Evolutionary conservation across 2,888 invertebrate species (phyloP), one percentile per base, ranked within the genome.

Genomic region (Aethes cnicana): DNA sequence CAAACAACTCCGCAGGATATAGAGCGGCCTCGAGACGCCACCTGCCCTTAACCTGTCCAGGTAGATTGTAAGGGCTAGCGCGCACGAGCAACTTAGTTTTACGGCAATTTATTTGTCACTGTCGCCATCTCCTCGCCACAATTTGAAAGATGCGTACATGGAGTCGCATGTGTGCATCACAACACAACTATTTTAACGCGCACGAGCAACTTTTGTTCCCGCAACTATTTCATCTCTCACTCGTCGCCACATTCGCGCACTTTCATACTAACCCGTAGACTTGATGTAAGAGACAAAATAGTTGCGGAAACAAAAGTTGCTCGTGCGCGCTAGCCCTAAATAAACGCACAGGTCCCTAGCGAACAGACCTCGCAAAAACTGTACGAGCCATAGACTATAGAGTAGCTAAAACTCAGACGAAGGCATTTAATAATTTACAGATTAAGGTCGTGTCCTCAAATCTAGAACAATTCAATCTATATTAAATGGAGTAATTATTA

Each of bases 11-110:
- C 60, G 64, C 44, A 56, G 67, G 67, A 67, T 65, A 64, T 64
- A 59, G 57, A 62, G 47, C 64, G 64, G 66, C 69, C 69, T 65
- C 57, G 59, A 62, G 58, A 55, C 58, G 63, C 66, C 76, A 77
- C 76, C 76, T 76, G 76, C 67, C 55, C 52, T 37, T 47, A 42
- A 57, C 59, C 59, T 75, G 44, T 20, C 44, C 52, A 52, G 46
- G 52, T 52, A 52, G 44, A 30, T 52, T 44, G 20, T 44, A 52
- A 52, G n/a, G n/a, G n/a, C n/a, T n/a, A n/a, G n/a, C n/a, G n/a
- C n/a, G n/a, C n/a, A n/a, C n/a, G n/a, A n/a, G n/a, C n/a, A n/a
- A n/a, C n/a, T n/a, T n/a, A n/a, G n/a, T n/a, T n/a, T n/a, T n/a
- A n/a, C n/a, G n/a, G n/a, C n/a, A n/a, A n/a, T n/a, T n/a, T n/a